Percentiles rank a stretch among this genome's conserved stretches.
phyloP scores from a whole-genome alignment of 2,113 vertebrate genomes.

The Psophia crepitans region DNA sequence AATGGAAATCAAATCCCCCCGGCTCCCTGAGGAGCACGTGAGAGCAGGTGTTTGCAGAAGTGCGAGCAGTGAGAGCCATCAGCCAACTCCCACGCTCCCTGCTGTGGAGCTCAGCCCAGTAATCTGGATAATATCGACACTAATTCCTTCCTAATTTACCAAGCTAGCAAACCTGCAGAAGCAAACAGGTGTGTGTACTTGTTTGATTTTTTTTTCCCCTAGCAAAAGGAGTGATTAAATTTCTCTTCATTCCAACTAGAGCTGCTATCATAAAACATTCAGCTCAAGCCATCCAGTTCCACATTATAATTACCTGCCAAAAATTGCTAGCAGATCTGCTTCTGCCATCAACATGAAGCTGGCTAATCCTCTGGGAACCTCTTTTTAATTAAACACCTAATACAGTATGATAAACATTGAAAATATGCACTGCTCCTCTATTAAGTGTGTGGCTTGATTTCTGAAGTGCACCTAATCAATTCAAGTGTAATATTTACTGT shows the following conservation, averaged over 20 bases:
- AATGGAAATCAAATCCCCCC: not conserved
- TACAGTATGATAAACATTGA: conserved; percentile 25
- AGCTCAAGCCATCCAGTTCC: conserved; percentile 10
- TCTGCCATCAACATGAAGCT: conserved; percentile 33
- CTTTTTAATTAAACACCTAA: conserved; percentile 72
- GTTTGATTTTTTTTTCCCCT: not conserved
- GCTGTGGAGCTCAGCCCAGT: not conserved
- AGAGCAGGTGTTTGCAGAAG: not conserved
- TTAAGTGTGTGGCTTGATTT: conserved; percentile 27
- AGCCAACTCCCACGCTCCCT: accelerated
- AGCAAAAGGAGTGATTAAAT: not conserved
- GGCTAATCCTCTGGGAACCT: conserved; percentile 48
- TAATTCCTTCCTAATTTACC: not conserved
- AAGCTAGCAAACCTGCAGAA: not conserved
- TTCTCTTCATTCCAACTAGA: conserved; percentile 31
- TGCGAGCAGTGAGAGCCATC: not conserved
- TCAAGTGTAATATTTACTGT: conserved; percentile 30
- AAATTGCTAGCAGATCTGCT: conserved; percentile 47
- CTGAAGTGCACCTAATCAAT: conserved; percentile 44
- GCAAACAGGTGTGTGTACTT: not conserved
- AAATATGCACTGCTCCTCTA: not conserved
- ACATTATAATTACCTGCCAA: conserved; percentile 66
- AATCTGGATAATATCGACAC: not conserved
- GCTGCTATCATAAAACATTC: conserved; percentile 42
- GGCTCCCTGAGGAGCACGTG: accelerated